Conservation (phyloP, 2,888 invertebrate genomes). For the Sepiola atlantica region DNA sequence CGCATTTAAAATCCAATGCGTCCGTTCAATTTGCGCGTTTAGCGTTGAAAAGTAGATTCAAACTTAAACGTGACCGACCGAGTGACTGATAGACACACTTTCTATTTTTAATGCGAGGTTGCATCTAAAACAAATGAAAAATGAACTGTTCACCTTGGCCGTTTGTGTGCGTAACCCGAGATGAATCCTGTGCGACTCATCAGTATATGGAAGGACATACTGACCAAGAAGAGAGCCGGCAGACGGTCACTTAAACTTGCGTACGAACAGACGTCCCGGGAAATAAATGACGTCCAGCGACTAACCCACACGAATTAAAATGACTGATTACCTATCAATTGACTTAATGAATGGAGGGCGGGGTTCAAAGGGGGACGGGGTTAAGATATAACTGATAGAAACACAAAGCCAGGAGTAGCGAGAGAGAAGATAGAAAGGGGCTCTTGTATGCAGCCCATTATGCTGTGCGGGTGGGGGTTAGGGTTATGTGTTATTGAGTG, state of each 20-base stretch:
- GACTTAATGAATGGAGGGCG: not conserved
- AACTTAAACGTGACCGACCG: too few relatives aligned
- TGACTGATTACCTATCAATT: conserved; percentile 1
- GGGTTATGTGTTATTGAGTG: not conserved
- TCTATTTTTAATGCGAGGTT: too few relatives aligned
- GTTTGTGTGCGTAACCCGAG: not conserved
- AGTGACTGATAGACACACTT: too few relatives aligned
- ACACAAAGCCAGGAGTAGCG: not conserved
- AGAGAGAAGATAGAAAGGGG: too few relatives aligned
- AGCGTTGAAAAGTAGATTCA: too few relatives aligned
- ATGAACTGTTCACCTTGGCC: not conserved
- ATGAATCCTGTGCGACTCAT: not conserved
- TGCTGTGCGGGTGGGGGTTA: not conserved
- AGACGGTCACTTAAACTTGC: conserved; percentile 32
- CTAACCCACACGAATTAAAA: not conserved
- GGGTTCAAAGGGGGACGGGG: not conserved
- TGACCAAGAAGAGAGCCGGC: not conserved
- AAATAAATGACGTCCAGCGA: not conserved
- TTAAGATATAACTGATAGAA: not conserved
- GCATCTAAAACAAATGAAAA: too few relatives aligned
- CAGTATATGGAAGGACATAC: not conserved
- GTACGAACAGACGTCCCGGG: not conserved
- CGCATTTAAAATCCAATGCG: too few relatives aligned
- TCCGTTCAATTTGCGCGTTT: too few relatives aligned
- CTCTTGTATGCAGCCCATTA: not conserved